Conservation (phyloP, 37 sponge, comb jelly and placozoan species). For the Sycon ciliatum region DNA sequence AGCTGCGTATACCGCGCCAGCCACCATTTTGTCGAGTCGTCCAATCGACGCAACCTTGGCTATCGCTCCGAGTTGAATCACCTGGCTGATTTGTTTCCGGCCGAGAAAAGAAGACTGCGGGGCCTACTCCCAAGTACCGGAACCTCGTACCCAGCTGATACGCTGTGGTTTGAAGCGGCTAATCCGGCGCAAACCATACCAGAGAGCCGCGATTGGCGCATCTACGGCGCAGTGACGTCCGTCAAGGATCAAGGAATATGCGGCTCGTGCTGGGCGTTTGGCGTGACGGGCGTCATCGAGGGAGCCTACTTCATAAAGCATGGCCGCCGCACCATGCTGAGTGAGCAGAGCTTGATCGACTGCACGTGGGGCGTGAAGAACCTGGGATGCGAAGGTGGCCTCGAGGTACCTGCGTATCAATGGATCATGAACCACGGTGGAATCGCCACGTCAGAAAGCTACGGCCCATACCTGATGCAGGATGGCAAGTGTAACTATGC, state of each 20-base stretch:
- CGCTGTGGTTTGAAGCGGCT: no score
- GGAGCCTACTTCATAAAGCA: conserved; percentile 76
- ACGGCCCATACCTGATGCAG: conserved; percentile 85
- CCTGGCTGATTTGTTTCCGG: not conserved
- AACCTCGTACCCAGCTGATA: no score
- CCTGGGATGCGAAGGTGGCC: conserved; percentile 99
- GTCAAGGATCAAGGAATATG: conserved; percentile 98
- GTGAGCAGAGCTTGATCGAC: conserved; percentile 71
- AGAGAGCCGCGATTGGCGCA: not conserved
- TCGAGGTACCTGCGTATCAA: conserved; percentile 77
- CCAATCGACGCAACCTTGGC: conserved; percentile 15
- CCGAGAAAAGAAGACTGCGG: not conserved
- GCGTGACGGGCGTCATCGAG: conserved; percentile 83
- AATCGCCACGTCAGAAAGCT: conserved; percentile 58
- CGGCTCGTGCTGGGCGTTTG: conserved; percentile 98
- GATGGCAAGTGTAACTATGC: conserved; percentile 65
- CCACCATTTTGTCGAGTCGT: conserved; percentile 24
- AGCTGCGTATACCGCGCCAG: no score
- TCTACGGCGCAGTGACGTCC: conserved; percentile 89
- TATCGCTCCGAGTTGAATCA: conserved; percentile 25
- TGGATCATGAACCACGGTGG: conserved; percentile 81
- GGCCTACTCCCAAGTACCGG: no score
- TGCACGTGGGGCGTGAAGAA: conserved; percentile 94
- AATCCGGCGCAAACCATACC: not conserved
- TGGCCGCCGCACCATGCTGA: not conserved